Conservation (phyloP, 2,113 vertebrate genomes). For the Colaptes auratus region DNA sequence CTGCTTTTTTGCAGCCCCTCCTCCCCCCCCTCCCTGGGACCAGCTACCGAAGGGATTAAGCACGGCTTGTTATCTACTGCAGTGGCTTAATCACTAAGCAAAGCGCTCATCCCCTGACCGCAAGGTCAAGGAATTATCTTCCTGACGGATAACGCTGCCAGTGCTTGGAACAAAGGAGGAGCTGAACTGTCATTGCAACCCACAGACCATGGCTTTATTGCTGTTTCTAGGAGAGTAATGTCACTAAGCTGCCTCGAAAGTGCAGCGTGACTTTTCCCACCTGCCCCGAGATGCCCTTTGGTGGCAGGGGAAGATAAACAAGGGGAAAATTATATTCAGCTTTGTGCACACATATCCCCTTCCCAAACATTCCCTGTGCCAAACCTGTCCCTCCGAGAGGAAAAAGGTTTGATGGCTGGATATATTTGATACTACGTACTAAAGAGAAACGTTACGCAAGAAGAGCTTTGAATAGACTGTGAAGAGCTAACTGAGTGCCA, state of each 20-base stretch:
- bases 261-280: not conserved
- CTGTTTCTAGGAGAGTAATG: not conserved
- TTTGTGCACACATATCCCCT: not conserved
- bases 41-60: conserved; percentile 39
- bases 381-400: not conserved
- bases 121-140: conserved; percentile 62
- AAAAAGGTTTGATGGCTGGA: not conserved
- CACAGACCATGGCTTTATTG: not conserved
- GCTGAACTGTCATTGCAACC: not conserved
- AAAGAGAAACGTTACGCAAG: not conserved
- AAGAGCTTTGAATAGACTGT: not conserved
- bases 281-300: not conserved
- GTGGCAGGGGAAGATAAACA: not conserved
- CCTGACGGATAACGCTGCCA: not conserved
- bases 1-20: not conserved
- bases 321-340: not conserved
- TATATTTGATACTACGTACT: not conserved
- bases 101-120: conserved; percentile 39
- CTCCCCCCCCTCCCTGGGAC: not conserved
- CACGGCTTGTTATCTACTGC: not conserved
- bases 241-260: not conserved
- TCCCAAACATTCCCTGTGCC: not conserved
- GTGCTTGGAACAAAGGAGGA: not conserved
- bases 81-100: conserved; percentile 61
- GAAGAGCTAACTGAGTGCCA: not conserved